Base-by-base conservation (phyloP, 2,797 vertebrate genomes). In the Sebastes glaucus region DNA sequence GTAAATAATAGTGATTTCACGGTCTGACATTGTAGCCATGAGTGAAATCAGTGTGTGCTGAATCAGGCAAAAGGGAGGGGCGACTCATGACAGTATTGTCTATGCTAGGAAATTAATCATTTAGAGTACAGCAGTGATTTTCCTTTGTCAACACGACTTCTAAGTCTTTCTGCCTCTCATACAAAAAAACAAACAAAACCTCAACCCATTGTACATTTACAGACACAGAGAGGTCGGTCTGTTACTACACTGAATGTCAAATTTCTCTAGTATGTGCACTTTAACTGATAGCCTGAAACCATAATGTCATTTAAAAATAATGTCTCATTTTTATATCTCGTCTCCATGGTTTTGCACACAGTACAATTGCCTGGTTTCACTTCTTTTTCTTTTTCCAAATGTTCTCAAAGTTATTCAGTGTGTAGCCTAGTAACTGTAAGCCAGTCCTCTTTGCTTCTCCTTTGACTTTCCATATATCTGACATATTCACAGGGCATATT, bases 71-170 rank as follows among this genome's bases (percentile, higher is more conserved):
- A 49, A 9, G 9, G 20, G 49, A 11, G 49, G 49, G 0, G 49
- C 49, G 4, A 49, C 46, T 49, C 46, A 49, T 49, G 49, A 22
- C 49, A 22, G 46, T 57, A 8, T 52, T 68, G 69, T 49, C 33
- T 62, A 0, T 63, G 23, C 22, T 7, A 10, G 38, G 66, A 71
- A 69, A 74, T 69, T 14, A 53, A 55, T 71, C 61, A 74, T 65
- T 70, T 65, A 56, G 65, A 74, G 59, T 56, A 28, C 8, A 42
- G 42, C 33, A 56, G 63, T 7, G 25, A 52, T 70, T 82, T 82
- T 77, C 53, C n/a, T 56, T 52, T 72, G 59, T 73, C 52, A 68
- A 35, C 35, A 46, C 2, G 13, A 22, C 13, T 22, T 14, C 11
- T 9, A 27, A 65, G 35, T 9, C 7, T 42, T 55, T 76, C 14